Base-by-base conservation (phyloP, 2,797 vertebrate species). In the Peromyscus attwateri region DNA sequence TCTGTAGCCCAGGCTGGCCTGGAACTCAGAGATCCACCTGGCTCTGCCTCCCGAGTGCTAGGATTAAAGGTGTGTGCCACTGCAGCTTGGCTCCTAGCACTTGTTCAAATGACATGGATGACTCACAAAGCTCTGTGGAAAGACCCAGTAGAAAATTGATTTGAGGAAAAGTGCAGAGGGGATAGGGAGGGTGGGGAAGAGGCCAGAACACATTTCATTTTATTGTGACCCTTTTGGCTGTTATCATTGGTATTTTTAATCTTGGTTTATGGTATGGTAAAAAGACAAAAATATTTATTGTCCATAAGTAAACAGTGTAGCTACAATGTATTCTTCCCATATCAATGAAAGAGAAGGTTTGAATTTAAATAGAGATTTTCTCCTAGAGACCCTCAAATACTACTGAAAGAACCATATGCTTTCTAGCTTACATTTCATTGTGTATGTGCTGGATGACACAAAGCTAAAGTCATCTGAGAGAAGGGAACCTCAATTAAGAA, bases 291-390 rank as follows among this genome's bases (percentile, higher is more conserved):
- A 2, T 91, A 40, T 84, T 52, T 89, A 21, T 81, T 95, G 6
- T 57, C 55, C 1, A 64, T 64, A 88, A 16, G 71, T 62, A 52
- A 85, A 27, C 31, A 89, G 11, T 68, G 6, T 90, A 66, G 27
- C 40, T 94, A 79, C 23, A 79, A 76, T 95, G 25, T 88, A 76
- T 49, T 90, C 43, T 84, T 94, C 52, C 27, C 91, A 4, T 96
- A 27, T 9, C 5, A 92, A 57, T 16, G 23, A 17, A 55, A 96
- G 49, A 40, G 1, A 73, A 68, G 77, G 37, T 81, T 62, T 89
- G 16, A 95, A 80, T 88, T 73, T 23, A 80, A 64, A 11, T 90
- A 37, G 57, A 43, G 19, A 70, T 71, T 91, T 62, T 82, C 37
- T 79, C n/a, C 85, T 97, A 27, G 52, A 92, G 64, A 92, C 14